Conservation (phyloP, 2,113 vertebrate species). For the Larimichthys crocea region DNA sequence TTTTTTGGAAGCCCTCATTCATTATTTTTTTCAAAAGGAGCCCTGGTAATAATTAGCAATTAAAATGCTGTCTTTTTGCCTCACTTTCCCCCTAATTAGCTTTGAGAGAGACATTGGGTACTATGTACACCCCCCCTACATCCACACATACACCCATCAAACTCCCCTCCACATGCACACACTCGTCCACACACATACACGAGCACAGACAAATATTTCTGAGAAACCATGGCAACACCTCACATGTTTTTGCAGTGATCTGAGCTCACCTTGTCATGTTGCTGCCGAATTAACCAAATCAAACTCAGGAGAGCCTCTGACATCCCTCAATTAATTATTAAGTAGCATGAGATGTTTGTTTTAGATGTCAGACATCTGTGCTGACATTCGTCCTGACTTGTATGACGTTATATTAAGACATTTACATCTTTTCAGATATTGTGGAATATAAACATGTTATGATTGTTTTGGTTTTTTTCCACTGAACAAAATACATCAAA, state of each 20-base stretch:
- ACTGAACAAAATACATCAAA: background rate
- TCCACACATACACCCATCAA: constrained; percentile 28
- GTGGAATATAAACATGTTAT: background rate
- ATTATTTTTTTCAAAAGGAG: constrained; percentile 75
- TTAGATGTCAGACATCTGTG: too few species aligned
- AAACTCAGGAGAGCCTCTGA: constrained; percentile 24
- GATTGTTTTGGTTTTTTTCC: background rate
- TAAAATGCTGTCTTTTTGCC: constrained; percentile 80
- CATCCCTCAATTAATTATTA: constrained; percentile 28
- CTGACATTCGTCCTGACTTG: background rate
- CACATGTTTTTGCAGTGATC: constrained; percentile 33
- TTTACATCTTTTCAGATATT: background rate
- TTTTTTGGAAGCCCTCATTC: constrained; percentile 39
- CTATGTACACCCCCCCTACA: constrained; percentile 37
- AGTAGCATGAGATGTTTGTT: constrained; percentile 1
- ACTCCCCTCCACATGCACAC: constrained; percentile 19
- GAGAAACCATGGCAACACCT: constrained; percentile 66
- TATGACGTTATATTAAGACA: background rate
- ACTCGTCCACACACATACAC: background rate
- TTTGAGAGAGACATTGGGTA: constrained; percentile 70
- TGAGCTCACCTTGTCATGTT: constrained; percentile 49
- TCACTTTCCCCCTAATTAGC: constrained; percentile 79
- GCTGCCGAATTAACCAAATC: constrained; percentile 39
- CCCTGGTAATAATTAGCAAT: constrained; percentile 83
- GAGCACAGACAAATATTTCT: constrained; percentile 14